Evolutionary conservation across 2,888 invertebrate species (phyloP).

Genomic region (Allacma fusca): DNA sequence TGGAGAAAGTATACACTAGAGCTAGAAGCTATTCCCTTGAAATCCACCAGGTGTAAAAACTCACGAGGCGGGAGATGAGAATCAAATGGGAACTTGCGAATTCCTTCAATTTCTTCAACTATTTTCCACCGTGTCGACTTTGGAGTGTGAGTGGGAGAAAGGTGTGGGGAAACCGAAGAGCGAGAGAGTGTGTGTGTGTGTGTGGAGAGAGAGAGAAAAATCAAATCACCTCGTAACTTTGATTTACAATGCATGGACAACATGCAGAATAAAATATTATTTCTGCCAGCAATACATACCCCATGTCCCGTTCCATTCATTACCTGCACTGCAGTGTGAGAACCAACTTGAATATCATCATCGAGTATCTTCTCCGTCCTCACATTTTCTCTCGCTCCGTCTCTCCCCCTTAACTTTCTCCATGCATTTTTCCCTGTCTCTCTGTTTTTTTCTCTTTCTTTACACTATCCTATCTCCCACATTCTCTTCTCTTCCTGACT

Average conservation of each 20-base stretch:
- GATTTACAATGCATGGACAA: slow-evolving; percentile 32
- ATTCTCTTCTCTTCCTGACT: no score
- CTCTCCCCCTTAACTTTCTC: not conserved
- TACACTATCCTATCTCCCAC: no score
- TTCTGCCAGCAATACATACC: not conserved
- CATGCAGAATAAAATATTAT: slow-evolving; percentile 17
- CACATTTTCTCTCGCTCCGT: not conserved
- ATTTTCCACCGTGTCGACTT: not conserved
- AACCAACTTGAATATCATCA: not conserved
- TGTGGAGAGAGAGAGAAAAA: slow-evolving; percentile 25
- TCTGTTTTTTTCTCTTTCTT: not conserved
- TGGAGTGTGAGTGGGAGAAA: no score
- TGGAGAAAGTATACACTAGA: no score
- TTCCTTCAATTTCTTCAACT: not conserved
- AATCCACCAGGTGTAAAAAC: slow-evolving; percentile 59
- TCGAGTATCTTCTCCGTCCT: not conserved
- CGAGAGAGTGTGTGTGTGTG: not conserved
- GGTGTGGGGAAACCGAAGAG: not conserved
- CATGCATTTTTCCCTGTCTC: not conserved
- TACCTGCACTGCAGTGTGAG: not conserved
- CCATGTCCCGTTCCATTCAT: not conserved
- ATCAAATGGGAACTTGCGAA: slow-evolving; percentile 9
- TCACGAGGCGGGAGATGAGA: slow-evolving; percentile 51
- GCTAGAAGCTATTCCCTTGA: not conserved
- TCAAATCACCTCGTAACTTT: slow-evolving; percentile 49